Evolutionary conservation across 1,140 invertebrate genomes (phyloP).

Genomic region (Dryas iulia): DNA sequence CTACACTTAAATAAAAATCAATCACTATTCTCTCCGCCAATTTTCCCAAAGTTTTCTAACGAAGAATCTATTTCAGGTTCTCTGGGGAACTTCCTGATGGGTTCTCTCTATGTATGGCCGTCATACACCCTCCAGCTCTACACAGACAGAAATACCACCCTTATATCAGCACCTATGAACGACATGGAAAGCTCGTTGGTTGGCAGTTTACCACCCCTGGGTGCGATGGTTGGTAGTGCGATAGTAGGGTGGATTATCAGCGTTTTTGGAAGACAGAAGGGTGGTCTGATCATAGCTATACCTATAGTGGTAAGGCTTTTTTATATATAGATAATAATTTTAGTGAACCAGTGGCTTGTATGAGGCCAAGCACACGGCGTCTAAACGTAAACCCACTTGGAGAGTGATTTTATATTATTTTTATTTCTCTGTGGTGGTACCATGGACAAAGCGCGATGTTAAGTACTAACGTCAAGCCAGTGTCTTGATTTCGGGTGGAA

Average conservation of each 20-base stretch:
- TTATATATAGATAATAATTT: too few species aligned
- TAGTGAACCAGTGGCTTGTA: too few species aligned
- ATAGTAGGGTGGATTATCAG: constrained; percentile 50
- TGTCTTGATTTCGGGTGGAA: too few species aligned
- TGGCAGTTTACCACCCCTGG: constrained; percentile 52
- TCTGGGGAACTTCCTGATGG: constrained; percentile 34
- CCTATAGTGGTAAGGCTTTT: constrained; percentile 54
- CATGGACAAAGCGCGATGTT: too few species aligned
- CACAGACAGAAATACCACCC: constrained; percentile 37
- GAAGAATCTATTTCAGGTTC: constrained; percentile 44
- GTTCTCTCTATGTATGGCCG: constrained; percentile 52
- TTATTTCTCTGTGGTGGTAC: too few species aligned
- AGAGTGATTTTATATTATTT: too few species aligned
- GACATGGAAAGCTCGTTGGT: constrained; percentile 55
- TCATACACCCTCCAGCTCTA: constrained; percentile 52
- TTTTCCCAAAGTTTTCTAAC: too few species aligned
- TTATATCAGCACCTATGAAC: constrained; percentile 47
- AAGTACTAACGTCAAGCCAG: too few species aligned
- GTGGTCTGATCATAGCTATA: constrained; percentile 46
- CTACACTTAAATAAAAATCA: neutral
- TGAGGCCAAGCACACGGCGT: too few species aligned
- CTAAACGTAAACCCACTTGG: too few species aligned
- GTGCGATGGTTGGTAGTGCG: constrained; percentile 45
- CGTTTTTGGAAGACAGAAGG: constrained; percentile 52
- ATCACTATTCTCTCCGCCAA: neutral